A percentile compares a stretch with the other conserved stretches of the same genome.
Evolutionary conservation across 2,797 vertebrate species (phyloP).

Genomic region (Danio aesculapii): DNA sequence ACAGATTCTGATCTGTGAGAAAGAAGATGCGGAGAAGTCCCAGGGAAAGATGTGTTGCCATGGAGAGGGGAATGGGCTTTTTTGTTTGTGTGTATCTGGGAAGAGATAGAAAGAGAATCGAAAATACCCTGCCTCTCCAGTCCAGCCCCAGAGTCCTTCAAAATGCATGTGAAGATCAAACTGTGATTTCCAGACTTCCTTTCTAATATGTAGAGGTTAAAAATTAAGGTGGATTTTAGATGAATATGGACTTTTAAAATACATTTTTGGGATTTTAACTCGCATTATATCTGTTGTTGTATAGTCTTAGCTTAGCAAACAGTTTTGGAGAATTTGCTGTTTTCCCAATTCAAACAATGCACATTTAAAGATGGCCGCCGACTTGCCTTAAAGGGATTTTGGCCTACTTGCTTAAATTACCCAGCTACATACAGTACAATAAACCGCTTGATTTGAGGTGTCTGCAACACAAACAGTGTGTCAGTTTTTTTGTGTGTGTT

Average conservation of each 20-base stretch:
- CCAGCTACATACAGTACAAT: not conserved
- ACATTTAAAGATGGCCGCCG: too few relatives aligned
- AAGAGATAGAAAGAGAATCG: constrained; percentile 38
- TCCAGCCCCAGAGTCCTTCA: constrained; percentile 21
- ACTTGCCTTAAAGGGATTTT: too few relatives aligned
- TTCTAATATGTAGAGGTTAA: not conserved
- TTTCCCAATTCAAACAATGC: too few relatives aligned
- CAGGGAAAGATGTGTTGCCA: constrained; percentile 60
- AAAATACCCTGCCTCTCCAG: constrained; percentile 23
- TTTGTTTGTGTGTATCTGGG: constrained; percentile 38
- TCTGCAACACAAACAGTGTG: not conserved
- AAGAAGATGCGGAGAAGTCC: constrained; percentile 59
- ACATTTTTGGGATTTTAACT: not conserved
- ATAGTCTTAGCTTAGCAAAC: too few relatives aligned
- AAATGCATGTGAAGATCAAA: constrained; percentile 15
- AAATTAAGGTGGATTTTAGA: not conserved
- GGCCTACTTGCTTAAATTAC: too few relatives aligned
- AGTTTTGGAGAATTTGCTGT: too few relatives aligned
- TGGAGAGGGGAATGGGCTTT: constrained; percentile 54
- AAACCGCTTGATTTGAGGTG: not conserved
- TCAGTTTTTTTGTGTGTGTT: constrained; percentile 10
- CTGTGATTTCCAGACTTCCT: constrained; percentile 1
- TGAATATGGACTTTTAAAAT: not conserved
- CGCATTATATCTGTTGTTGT: not conserved
- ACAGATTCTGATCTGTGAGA: constrained; percentile 62